phyloP scores from a whole-genome alignment of 2,113 vertebrate genomes.

The Siniperca chuatsi region DNA sequence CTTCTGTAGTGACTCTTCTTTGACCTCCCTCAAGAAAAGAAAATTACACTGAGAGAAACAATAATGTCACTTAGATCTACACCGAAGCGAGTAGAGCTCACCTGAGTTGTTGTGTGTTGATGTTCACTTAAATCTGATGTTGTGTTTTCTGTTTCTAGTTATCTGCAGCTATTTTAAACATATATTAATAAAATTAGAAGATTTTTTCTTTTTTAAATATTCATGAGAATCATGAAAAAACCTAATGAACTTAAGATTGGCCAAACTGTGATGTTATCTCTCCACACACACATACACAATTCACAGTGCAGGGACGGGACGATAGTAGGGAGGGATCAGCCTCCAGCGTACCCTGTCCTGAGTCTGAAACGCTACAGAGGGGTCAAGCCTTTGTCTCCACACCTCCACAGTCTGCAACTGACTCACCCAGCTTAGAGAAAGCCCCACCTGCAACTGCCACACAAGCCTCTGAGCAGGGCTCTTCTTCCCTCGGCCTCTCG shows the following conservation, averaged over 20 bases:
- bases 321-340: slow-evolving; percentile 45
- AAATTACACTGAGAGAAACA: background rate
- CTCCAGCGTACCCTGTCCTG: slow-evolving; percentile 39
- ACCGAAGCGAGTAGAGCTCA: background rate
- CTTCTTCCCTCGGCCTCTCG: slow-evolving; percentile 2
- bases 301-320: slow-evolving; percentile 63
- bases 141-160: background rate
- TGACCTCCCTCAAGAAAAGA: background rate
- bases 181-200: background rate
- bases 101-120: background rate
- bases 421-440: slow-evolving; percentile 40
- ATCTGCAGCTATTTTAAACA: slow-evolving; percentile 5
- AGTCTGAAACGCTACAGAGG: slow-evolving; percentile 13
- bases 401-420: slow-evolving; percentile 21
- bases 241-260: slow-evolving; percentile 11
- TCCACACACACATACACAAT: slow-evolving; percentile 50
- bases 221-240: background rate
- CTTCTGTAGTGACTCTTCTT: background rate
- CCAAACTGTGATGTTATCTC: slow-evolving; percentile 62
- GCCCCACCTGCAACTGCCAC: slow-evolving; percentile 23
- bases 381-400: slow-evolving; percentile 36
- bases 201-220: background rate
- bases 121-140: background rate
- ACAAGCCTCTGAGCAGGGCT: slow-evolving; percentile 20
- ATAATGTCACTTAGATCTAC: background rate